These are phyloP conservation scores for Orthosia gothica DNA, from an alignment of 2,888 invertebrate species.

Conservation along the genomic window DNA sequence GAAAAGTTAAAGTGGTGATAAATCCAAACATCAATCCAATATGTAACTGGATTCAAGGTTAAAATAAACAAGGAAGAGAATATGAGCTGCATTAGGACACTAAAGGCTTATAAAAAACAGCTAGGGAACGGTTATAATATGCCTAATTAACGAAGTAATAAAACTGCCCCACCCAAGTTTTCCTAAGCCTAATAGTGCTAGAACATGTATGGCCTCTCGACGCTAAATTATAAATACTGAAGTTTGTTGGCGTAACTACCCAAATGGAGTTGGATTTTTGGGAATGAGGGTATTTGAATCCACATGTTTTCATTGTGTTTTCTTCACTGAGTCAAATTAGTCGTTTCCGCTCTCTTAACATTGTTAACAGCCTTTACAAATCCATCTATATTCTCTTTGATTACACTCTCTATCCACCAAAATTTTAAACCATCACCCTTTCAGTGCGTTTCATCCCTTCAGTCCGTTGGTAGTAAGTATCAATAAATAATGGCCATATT, in stretches of 20 bases:
- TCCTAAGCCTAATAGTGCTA: slow-evolving; percentile 19
- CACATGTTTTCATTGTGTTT: no score
- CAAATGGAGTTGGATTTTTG: background rate
- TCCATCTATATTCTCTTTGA: background rate
- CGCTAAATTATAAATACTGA: slow-evolving; percentile 23
- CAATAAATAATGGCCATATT: slow-evolving; percentile 31
- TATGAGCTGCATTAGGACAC: background rate
- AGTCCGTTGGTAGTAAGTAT: slow-evolving; percentile 2
- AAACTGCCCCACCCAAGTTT: slow-evolving; percentile 29
- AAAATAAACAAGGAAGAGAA: background rate
- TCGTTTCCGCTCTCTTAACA: no score
- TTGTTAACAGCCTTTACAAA: background rate
- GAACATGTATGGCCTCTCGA: slow-evolving; percentile 25
- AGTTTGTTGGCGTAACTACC: background rate
- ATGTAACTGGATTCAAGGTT: background rate
- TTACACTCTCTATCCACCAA: background rate
- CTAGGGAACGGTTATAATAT: slow-evolving; percentile 14
- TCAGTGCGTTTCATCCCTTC: background rate
- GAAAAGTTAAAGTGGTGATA: no score
- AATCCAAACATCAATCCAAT: no score
- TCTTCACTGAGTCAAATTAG: no score
- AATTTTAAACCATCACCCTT: background rate
- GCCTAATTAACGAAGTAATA: slow-evolving; percentile 21
- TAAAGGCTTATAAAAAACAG: background rate
- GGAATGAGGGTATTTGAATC: background rate